Evolutionary conservation across 2,888 invertebrate species (phyloP), one percentile per base, ranked within the genome.

Genomic region (Chydorus sphaericus): DNA sequence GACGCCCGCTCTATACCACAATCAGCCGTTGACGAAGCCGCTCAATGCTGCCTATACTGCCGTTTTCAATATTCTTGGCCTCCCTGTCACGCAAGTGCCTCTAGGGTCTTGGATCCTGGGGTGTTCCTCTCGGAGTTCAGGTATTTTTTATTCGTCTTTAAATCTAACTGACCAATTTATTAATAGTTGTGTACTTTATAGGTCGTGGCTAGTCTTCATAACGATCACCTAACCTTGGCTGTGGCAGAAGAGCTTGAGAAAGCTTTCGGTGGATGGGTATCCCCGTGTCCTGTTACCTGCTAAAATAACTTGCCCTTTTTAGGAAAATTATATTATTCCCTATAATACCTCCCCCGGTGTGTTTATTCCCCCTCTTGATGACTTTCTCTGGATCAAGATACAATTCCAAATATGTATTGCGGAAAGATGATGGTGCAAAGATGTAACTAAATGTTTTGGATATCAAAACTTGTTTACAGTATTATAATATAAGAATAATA

Each of bases 21-120:
- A 86, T 65, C 89, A 92, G 66, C 85, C 92, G 0, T 66, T 92
- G 23, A 65, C 83, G 28, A 82, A 83, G 62, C 78, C 88, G 10
- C 80, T 88, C 61, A 92, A 93, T 68, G 90, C 90, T 68, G 75
- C 80, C 6, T 93, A 93, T 66, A 89, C 91, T 0, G 83, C 80
- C 20, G 80, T 92, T 61, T 82, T 93, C 58, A 94, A 93, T 71
- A 81, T 88, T 33, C 72, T 93, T 51, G 88, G 87, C 1, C 75
- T 93, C 57, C 93, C 93, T 4, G 81, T 88, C 0, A 92, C 92
- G 0, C 82, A 86, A 57, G 79, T 87, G 56, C 93, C 93, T 2
- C 73, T 79, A 68, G 82, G 83, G 61, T 77, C 76, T 1, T 63
- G 76, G 63, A 61, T 77, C 76, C 1, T 63, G 76, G 63, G 89